These are phyloP conservation scores for Apamea sordens DNA, from an alignment of 2,888 invertebrate species.

Conservation along the genomic window DNA sequence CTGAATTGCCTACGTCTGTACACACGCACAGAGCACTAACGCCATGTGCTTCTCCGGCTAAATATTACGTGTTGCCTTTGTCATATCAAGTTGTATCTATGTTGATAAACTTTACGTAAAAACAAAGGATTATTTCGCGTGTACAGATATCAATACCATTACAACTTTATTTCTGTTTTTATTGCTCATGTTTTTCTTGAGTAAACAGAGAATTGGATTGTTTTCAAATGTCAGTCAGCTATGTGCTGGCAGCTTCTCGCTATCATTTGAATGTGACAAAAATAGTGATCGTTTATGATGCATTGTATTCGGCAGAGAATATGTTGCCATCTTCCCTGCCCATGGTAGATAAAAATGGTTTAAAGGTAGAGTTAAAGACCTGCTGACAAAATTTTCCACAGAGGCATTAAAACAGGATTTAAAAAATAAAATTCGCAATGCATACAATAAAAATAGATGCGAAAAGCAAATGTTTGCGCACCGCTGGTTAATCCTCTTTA, in stretches of 20 bases:
- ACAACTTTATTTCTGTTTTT: slow-evolving; percentile 44
- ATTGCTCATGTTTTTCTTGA: slow-evolving; percentile 34
- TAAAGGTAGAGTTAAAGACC: neutral
- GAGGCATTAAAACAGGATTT: slow-evolving; percentile 26
- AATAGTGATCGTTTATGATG: slow-evolving; percentile 22
- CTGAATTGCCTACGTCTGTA: slow-evolving; percentile 23
- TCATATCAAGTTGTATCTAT: slow-evolving; percentile 55
- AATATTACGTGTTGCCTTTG: slow-evolving; percentile 24
- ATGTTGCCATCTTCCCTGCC: neutral
- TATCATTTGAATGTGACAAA: slow-evolving; percentile 26
- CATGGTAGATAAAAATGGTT: neutral
- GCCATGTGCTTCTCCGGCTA: slow-evolving; percentile 34
- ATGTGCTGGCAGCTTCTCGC: slow-evolving; percentile 35
- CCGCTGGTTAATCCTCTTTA: slow-evolving; percentile 44
- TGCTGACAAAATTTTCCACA: slow-evolving; percentile 8
- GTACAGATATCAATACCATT: slow-evolving; percentile 53
- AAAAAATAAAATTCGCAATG: slow-evolving; percentile 16
- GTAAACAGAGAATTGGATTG: slow-evolving; percentile 40
- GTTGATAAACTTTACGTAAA: slow-evolving; percentile 63
- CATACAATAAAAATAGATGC: slow-evolving; percentile 41
- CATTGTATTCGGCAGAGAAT: neutral
- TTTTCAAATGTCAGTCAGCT: slow-evolving; percentile 37
- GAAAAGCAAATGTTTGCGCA: slow-evolving; percentile 42
- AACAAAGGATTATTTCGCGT: slow-evolving; percentile 54
- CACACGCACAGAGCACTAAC: slow-evolving; percentile 14